These are phyloP conservation scores for Mamestra configurata DNA, from an alignment of 1,140 invertebrate species.

Conservation along the genomic window DNA sequence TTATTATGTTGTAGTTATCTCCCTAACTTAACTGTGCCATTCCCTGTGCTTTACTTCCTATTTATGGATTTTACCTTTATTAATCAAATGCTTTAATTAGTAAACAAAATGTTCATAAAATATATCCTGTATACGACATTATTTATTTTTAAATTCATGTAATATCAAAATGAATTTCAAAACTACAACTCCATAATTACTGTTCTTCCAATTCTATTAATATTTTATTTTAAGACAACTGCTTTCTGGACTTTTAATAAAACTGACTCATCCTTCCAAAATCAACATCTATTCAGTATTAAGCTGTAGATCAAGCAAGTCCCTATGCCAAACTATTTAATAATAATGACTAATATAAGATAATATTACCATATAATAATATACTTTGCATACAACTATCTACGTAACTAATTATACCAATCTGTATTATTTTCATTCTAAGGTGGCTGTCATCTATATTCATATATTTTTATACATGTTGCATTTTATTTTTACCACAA, in stretches of 20 bases:
- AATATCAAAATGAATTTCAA: neutral
- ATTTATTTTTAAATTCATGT: slow-evolving; percentile 10
- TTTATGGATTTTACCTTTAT: slow-evolving; percentile 1
- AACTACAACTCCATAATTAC: neutral
- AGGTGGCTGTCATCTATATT: slow-evolving; percentile 32
- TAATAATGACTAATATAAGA: slow-evolving; percentile 22
- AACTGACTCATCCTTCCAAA: neutral
- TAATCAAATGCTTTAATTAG: slow-evolving; percentile 12
- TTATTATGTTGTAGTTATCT: slow-evolving; percentile 24
- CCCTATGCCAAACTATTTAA: slow-evolving; percentile 37
- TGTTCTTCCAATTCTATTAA: slow-evolving; percentile 16
- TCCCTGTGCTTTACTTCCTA: slow-evolving; percentile 45
- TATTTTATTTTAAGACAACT: neutral
- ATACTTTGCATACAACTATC: slow-evolving; percentile 27
- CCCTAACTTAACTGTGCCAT: slow-evolving; percentile 46
- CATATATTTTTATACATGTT: slow-evolving; percentile 41
- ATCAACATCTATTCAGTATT: slow-evolving; percentile 9
- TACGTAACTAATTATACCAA: slow-evolving; percentile 12
- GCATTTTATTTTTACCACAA: slow-evolving; percentile 41
- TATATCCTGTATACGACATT: slow-evolving; percentile 25
- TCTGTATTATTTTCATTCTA: slow-evolving; percentile 25
- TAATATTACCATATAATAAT: slow-evolving; percentile 1
- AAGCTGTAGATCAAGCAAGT: slow-evolving; percentile 12
- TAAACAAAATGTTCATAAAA: neutral
- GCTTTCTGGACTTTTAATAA: neutral